phyloP scores from a whole-genome alignment of 2,797 vertebrate genomes.

The Premnoplex brunnescens region DNA sequence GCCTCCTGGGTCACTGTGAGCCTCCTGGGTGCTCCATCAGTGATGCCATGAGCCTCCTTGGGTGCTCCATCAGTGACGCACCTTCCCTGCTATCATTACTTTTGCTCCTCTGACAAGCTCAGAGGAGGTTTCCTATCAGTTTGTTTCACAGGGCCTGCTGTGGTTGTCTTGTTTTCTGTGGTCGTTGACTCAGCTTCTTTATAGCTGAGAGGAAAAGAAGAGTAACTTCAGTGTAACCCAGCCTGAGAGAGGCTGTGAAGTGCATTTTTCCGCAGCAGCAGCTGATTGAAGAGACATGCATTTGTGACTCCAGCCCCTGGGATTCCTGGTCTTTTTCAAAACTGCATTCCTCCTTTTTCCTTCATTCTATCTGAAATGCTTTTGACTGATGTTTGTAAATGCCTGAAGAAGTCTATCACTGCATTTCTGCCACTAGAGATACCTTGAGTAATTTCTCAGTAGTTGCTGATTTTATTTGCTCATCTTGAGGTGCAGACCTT shows the following conservation, averaged over 20 bases:
- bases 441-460: not conserved
- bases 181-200: not conserved
- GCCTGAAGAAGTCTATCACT: not conserved
- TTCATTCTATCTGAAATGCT: not conserved
- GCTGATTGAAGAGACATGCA: rapidly evolving
- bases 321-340: not conserved
- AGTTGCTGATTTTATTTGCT: not conserved
- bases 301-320: not conserved
- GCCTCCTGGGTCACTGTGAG: no score
- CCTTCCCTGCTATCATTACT: not conserved
- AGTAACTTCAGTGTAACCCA: not conserved
- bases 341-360: no score
- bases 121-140: not conserved
- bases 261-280: not conserved
- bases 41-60: no score
- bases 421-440: not conserved
- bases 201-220: not conserved
- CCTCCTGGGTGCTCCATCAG: no score
- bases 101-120: not conserved
- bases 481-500: not conserved
- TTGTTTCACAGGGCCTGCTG: not conserved
- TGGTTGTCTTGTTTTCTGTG: not conserved
- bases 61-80: no score
- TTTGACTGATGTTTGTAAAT: not conserved
- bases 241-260: not conserved